A percentile compares a stretch with the other conserved stretches of the same genome.
phyloP scores from a whole-genome alignment of 1,140 invertebrate species.

The Eriosoma lanigerum region DNA sequence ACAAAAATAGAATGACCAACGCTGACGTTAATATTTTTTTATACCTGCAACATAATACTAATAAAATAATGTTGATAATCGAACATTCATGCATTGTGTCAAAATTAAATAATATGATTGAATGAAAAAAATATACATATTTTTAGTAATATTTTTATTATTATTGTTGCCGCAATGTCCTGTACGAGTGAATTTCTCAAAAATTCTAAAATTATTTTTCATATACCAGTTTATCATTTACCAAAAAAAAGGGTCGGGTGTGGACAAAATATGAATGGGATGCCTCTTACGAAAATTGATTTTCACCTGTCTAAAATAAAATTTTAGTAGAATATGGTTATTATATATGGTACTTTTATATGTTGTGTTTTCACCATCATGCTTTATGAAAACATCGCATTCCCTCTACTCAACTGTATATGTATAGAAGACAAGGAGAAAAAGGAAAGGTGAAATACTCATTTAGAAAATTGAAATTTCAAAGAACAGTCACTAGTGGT shows the following conservation, averaged over 20 bases:
- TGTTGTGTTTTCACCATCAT: conserved; percentile 1
- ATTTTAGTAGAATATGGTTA: background rate
- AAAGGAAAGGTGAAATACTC: background rate
- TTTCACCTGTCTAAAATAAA: conserved; percentile 21
- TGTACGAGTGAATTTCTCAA: no score
- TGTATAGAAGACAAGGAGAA: background rate
- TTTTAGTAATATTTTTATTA: background rate
- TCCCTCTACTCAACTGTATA: background rate
- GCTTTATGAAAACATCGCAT: background rate
- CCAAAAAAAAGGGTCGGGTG: background rate
- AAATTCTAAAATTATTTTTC: no score
- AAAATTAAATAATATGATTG: background rate
- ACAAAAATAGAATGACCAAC: background rate
- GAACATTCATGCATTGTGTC: no score
- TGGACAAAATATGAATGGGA: background rate
- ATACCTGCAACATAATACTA: background rate
- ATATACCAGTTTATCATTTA: no score
- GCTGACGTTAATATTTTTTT: background rate
- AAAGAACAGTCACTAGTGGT: background rate
- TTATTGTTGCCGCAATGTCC: background rate
- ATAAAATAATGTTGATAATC: background rate
- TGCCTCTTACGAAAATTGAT: conserved; percentile 25
- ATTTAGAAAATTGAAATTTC: conserved; percentile 26
- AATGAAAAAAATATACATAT: background rate
- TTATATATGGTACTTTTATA: background rate